Conservation (phyloP, 2,113 vertebrate genomes). For the Rhinoderma darwinii region DNA sequence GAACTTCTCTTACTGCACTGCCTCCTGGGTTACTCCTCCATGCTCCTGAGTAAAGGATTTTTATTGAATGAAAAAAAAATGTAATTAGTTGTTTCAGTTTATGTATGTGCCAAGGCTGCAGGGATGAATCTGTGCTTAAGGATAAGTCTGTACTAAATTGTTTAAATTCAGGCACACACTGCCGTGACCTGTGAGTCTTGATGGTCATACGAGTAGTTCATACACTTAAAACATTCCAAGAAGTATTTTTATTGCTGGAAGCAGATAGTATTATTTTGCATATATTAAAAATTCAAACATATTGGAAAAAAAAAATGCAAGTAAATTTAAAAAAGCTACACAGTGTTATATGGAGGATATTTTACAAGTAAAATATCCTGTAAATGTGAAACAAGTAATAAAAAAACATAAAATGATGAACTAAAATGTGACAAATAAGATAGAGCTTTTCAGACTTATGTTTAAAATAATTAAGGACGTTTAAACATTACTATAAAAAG, state of each 20-base stretch:
- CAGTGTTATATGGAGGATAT: background rate
- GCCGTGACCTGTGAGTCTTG: background rate
- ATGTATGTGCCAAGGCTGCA: conserved; percentile 31
- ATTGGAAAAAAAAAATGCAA: background rate
- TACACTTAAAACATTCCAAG: background rate
- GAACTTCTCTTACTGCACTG: conserved; percentile 49
- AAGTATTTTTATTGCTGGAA: background rate
- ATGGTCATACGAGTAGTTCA: background rate
- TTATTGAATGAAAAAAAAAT: conserved; percentile 57
- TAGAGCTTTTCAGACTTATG: too few relatives aligned
- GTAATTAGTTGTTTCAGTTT: conserved; percentile 44
- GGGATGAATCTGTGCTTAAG: background rate
- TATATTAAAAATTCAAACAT: background rate
- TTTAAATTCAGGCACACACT: conserved; percentile 25
- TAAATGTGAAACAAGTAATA: background rate
- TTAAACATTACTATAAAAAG: too few relatives aligned
- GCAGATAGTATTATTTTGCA: background rate
- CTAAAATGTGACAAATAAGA: too few relatives aligned
- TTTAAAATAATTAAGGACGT: background rate
- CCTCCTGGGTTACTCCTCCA: conserved; percentile 31
- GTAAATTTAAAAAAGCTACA: background rate
- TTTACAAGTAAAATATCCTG: background rate
- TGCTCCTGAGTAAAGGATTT: conserved; percentile 29
- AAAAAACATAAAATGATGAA: background rate
- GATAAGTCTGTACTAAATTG: background rate